Base-by-base conservation (phyloP, 2,113 vertebrate genomes). In the Phalacrocorax aristotelis region DNA sequence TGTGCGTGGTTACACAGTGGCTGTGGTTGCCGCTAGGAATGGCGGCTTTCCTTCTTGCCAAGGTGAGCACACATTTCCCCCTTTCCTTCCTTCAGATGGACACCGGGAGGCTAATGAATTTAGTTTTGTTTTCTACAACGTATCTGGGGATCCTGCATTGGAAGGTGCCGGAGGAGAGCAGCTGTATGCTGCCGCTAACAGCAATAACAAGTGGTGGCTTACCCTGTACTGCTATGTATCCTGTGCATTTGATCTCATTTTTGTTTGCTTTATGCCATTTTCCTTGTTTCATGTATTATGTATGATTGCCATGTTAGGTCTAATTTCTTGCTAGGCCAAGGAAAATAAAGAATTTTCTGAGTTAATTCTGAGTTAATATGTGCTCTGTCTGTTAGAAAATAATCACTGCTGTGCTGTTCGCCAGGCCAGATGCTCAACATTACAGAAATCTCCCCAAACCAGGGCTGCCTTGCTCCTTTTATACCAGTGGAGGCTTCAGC, bases 231-330 rank as follows among this genome's bases (percentile, higher is more conserved):
- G 69, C 91, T 57, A 69, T 0, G 32, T 16, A 83, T 36, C 58
- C 78, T 32, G 44, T 11, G 62, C 79, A 46, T 83, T 77, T 51
- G 54, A 77, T 51, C 75, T 54, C 27, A 2, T 57, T 58, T 96
- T 51, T 83, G 62, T 94, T 94, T 85, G 91, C 89, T 89, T 57
- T 93, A n/a, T 65, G 74, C 57, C 92, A 83, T 92, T 22, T 49
- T 72, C 78, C 85, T 90, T 18, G n/a, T 91, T 90, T 18, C 87
- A 80, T 94, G 74, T 57, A 69, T 85, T 91, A 88, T 83, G 70
- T 11, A 88, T 66, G 90, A 83, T 26, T 29, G 34, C 75, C 49
- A 7, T 3, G 46, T 4, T 66, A 76, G 71, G 49, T 72, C 71
- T 83, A 71, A 22, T 46, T 19, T 72, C 77, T 93, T n/a, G 0